Evolutionary conservation across 2,797 vertebrate genomes (phyloP).

Genomic region (Sebastes minor): DNA sequence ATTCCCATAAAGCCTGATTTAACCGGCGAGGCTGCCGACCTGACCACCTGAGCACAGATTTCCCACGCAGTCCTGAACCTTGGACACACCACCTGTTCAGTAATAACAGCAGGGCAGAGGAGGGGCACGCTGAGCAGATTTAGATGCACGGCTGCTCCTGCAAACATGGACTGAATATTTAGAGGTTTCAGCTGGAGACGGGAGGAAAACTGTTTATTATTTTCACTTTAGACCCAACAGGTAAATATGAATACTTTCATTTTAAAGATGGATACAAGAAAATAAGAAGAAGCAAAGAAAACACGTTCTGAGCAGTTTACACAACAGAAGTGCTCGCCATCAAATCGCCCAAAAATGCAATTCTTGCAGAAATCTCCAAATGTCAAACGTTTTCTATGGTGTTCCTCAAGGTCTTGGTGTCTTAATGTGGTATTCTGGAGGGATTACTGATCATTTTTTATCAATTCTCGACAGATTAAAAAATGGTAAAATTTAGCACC

Average conservation of each 20-base stretch:
- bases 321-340: no score
- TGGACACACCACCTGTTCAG: slow-evolving; percentile 26
- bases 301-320: no score
- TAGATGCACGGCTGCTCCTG: slow-evolving; percentile 23
- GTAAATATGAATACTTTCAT: background rate
- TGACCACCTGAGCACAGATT: slow-evolving; percentile 41
- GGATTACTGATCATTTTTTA: no score
- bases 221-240: background rate
- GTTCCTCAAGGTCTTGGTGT: no score
- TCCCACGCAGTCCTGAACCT: slow-evolving; percentile 22
- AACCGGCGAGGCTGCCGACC: background rate
- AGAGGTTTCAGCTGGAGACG: background rate
- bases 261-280: background rate
- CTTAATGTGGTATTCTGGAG: no score
- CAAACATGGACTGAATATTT: slow-evolving; percentile 28
- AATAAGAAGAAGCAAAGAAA: background rate
- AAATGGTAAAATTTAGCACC: no score
- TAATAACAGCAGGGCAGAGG: slow-evolving; percentile 13
- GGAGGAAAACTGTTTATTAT: background rate
- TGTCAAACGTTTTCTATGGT: no score
- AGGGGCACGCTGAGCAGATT: slow-evolving; percentile 10
- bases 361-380: no score
- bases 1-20: background rate
- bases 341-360: no score
- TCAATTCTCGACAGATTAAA: no score